Percentiles rank a stretch among this genome's conserved stretches.
These are phyloP conservation scores for Drosophila nasuta DNA, from an alignment of 1,140 invertebrate species.

Conservation along the genomic window DNA sequence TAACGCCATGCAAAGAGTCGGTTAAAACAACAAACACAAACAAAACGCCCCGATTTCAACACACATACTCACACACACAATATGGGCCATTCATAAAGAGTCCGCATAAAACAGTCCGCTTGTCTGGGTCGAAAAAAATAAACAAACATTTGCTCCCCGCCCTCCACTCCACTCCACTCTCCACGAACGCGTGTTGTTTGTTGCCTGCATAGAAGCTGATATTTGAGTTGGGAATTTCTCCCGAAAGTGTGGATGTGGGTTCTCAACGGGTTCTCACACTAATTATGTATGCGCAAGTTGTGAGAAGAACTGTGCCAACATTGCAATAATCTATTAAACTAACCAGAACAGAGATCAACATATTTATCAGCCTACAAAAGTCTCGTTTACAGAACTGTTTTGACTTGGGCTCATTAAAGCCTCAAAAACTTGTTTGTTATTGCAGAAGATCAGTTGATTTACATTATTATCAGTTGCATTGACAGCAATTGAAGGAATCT, in stretches of 20 bases:
- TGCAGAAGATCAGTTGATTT: neutral
- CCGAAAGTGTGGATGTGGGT: constrained; percentile 15
- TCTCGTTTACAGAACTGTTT: too few species aligned
- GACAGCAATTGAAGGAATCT: too few species aligned
- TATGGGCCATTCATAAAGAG: constrained; percentile 73
- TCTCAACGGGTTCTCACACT: constrained; percentile 7
- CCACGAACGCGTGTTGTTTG: constrained; percentile 5
- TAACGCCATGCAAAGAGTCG: constrained; percentile 62
- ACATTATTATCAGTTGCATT: neutral
- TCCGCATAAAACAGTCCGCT: constrained; percentile 36
- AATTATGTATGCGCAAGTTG: neutral
- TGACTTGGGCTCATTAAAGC: constrained; percentile 7
- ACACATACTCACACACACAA: constrained; percentile 51
- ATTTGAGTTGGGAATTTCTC: constrained; percentile 33
- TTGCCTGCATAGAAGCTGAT: neutral
- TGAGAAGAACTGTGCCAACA: neutral
- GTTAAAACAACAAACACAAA: constrained; percentile 72
- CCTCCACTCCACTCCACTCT: too few species aligned
- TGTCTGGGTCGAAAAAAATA: constrained; percentile 15
- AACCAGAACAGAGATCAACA: too few species aligned
- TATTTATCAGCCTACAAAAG: too few species aligned
- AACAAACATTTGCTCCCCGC: constrained; percentile 27
- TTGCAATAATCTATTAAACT: neutral
- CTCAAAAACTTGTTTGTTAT: neutral
- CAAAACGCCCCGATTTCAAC: constrained; percentile 30